These are phyloP conservation scores for Phyllotreta cruciferae DNA, from an alignment of 2,888 invertebrate genomes.

Conservation along the genomic window DNA sequence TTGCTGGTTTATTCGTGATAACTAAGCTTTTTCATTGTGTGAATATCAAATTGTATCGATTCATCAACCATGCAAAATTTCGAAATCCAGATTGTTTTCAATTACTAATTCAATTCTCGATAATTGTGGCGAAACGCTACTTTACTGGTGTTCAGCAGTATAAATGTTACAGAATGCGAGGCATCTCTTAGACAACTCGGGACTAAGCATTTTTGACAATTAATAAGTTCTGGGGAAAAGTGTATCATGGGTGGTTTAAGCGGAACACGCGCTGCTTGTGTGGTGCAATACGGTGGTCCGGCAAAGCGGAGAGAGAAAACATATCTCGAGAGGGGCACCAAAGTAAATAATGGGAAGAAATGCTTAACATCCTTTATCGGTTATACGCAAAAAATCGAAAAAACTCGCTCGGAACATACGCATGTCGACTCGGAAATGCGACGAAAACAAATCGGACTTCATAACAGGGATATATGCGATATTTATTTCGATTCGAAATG, in stretches of 20 bases:
- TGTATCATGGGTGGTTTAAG: slow-evolving; percentile 37
- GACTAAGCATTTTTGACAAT: slow-evolving; percentile 31
- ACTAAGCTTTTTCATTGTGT: no score
- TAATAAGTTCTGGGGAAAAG: slow-evolving; percentile 37
- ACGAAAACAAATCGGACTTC: slow-evolving; percentile 22
- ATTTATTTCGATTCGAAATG: slow-evolving; percentile 12
- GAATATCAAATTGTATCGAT: no score
- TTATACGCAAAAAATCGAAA: slow-evolving; percentile 31
- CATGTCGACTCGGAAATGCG: slow-evolving; percentile 7
- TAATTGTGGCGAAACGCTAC: no score
- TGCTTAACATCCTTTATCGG: slow-evolving; percentile 34
- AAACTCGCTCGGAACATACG: slow-evolving; percentile 24
- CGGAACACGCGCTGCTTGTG: slow-evolving; percentile 31
- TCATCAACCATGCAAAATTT: no score
- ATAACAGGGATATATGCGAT: slow-evolving; percentile 23
- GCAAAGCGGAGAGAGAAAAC: slow-evolving; percentile 26
- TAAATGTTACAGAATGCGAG: no score
- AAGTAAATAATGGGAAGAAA: slow-evolving; percentile 34
- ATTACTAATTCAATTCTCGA: no score
- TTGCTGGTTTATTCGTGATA: no score
- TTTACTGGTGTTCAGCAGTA: no score
- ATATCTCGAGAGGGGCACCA: slow-evolving; percentile 27
- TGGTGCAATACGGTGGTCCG: slow-evolving; percentile 34
- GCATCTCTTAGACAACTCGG: no score
- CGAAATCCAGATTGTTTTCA: no score